A percentile compares a stretch with the other conserved stretches of the same genome.
phyloP scores from a whole-genome alignment of 2,113 vertebrate species.

The Hippocampus zosterae region DNA sequence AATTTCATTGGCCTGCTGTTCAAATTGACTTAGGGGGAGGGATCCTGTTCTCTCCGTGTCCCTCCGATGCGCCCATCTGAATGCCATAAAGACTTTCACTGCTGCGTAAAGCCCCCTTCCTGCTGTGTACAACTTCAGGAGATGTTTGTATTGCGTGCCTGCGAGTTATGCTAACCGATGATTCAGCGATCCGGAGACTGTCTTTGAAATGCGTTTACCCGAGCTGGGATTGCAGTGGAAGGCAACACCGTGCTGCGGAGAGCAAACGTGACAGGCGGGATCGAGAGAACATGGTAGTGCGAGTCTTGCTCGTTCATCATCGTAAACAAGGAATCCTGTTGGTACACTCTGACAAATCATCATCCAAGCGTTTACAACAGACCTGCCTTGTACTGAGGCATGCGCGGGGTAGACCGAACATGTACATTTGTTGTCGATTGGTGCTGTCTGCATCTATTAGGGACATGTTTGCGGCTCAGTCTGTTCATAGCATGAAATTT shows the following conservation, averaged over 20 bases:
- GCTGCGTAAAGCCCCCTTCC: conserved; percentile 51
- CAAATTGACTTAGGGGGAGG: conserved; percentile 66
- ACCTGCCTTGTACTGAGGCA: conserved; percentile 31
- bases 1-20: conserved; percentile 70
- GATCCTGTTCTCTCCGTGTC: conserved; percentile 47
- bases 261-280: conserved; percentile 64
- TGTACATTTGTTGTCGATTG: conserved; percentile 45
- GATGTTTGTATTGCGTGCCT: conserved; percentile 24
- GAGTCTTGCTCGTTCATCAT: conserved; percentile 71
- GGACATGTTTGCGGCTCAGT: conserved; percentile 38
- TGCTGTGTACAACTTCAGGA: conserved; percentile 33
- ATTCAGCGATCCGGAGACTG: conserved; percentile 32
- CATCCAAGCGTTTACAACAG: conserved; percentile 56
- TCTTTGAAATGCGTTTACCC: conserved; percentile 43
- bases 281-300: conserved; percentile 50
- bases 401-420: conserved; percentile 34
- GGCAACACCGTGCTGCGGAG: conserved; percentile 41
- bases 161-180: conserved; percentile 20
- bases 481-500: conserved; percentile 35
- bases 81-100: conserved; percentile 60
- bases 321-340: conserved; percentile 67
- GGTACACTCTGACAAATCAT: conserved; percentile 66
- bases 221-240: conserved; percentile 48
- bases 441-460: conserved; percentile 47
- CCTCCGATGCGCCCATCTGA: conserved; percentile 45